A percentile compares a stretch with the other conserved stretches of the same genome.
These are phyloP conservation scores for Aradus depressus DNA, from an alignment of 2,888 invertebrate genomes.

Conservation along the genomic window DNA sequence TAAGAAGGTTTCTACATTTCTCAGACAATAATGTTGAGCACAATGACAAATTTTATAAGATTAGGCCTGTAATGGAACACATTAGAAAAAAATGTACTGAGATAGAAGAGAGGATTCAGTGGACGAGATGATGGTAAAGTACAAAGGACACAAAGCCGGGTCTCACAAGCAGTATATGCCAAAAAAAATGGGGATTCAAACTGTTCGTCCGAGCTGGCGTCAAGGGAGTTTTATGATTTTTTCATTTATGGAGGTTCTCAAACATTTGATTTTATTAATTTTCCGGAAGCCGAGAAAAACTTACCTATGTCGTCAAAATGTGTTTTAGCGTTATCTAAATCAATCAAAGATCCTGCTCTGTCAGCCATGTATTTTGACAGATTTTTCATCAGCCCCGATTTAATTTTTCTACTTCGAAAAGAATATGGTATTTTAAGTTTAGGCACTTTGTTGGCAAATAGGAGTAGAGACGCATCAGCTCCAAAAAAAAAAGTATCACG, in stretches of 20 bases:
- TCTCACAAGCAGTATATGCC: slow-evolving; percentile 34
- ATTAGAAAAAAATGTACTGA: slow-evolving; percentile 18
- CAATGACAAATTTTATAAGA: slow-evolving; percentile 7
- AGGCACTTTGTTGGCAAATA: slow-evolving; percentile 23
- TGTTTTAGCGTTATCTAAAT: slow-evolving; percentile 31
- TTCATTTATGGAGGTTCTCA: slow-evolving; percentile 33
- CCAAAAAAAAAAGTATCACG: slow-evolving; percentile 14
- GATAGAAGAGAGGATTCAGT: slow-evolving; percentile 31
- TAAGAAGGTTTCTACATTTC: slow-evolving; percentile 11
- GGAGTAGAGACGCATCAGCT: slow-evolving; percentile 17
- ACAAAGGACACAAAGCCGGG: slow-evolving; percentile 34
- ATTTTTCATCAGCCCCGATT: slow-evolving; percentile 24
- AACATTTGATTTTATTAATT: slow-evolving; percentile 30
- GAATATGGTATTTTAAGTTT: slow-evolving; percentile 22
- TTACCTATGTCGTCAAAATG: slow-evolving; percentile 33
- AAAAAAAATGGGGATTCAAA: slow-evolving; percentile 36
- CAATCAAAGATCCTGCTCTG: slow-evolving; percentile 25
- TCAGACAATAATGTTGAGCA: slow-evolving; percentile 3
- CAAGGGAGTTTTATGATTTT: slow-evolving; percentile 35
- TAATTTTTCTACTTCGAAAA: slow-evolving; percentile 20
- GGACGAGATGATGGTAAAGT: slow-evolving; percentile 35
- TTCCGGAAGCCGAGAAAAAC: slow-evolving; percentile 29
- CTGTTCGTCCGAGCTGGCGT: slow-evolving; percentile 34
- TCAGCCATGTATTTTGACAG: slow-evolving; percentile 30
- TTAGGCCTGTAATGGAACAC: slow-evolving; percentile 2